Conservation (phyloP, 2,888 invertebrate species). For the Caenorhabditis virilis region DNA sequence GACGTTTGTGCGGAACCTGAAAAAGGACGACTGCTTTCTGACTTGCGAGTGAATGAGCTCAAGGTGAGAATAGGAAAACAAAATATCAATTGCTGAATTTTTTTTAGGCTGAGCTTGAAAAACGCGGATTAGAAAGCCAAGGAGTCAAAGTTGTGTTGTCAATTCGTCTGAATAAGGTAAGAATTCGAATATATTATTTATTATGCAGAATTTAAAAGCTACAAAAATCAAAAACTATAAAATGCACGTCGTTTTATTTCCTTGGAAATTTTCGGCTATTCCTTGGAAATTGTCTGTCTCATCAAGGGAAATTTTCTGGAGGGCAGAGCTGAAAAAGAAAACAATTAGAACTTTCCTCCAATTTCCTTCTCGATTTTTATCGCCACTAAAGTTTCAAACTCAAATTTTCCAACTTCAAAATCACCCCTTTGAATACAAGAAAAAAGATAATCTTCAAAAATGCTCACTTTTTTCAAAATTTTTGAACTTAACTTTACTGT, state of each 20-base stretch:
- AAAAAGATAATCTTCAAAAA: too few species aligned
- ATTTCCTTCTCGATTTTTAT: too few species aligned
- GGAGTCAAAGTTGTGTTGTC: conserved; percentile 84
- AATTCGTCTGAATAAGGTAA: conserved; percentile 80
- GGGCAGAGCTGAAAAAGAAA: conserved; percentile 29
- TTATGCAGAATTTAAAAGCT: conserved; percentile 1
- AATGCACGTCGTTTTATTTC: background rate
- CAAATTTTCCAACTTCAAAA: too few species aligned
- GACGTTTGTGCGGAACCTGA: background rate
- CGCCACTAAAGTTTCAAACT: too few species aligned
- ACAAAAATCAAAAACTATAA: background rate
- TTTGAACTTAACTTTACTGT: too few species aligned
- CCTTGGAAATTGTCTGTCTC: background rate
- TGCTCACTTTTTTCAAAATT: too few species aligned
- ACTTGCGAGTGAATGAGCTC: conserved; percentile 7
- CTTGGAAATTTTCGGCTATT: background rate
- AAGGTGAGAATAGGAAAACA: conserved; percentile 5
- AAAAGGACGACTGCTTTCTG: conserved; percentile 2
- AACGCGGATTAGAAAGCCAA: conserved; percentile 81
- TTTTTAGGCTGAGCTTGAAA: conserved; percentile 75
- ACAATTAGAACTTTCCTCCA: too few species aligned
- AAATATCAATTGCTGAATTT: background rate
- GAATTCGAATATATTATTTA: background rate
- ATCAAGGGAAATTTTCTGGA: conserved; percentile 5
- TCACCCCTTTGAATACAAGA: too few species aligned